Conservation (phyloP, 2,888 invertebrate genomes). For the Caenorhabditis sulstoni region DNA sequence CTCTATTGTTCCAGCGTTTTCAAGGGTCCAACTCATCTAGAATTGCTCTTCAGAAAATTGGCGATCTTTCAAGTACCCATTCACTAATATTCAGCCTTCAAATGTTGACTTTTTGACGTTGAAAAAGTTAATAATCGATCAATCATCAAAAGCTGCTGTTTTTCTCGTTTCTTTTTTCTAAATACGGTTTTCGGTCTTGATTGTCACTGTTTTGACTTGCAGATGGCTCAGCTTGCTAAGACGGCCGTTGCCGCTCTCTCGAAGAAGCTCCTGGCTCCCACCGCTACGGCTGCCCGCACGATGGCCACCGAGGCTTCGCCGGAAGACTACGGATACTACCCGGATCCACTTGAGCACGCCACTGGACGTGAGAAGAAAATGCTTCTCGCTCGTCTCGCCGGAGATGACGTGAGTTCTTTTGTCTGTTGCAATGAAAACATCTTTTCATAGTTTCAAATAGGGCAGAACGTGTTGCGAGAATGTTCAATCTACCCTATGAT, state of each 20-base stretch:
- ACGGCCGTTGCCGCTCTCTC: conserved; percentile 67
- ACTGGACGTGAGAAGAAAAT: conserved; percentile 94
- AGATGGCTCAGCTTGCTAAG: conserved; percentile 73
- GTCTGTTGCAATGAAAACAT: background rate
- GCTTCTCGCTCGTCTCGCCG: conserved; percentile 89
- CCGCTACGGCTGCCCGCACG: conserved; percentile 61
- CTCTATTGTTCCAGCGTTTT: conserved; percentile 29
- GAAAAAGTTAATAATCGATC: conserved; percentile 1
- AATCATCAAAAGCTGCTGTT: background rate
- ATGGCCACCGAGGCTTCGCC: conserved; percentile 78
- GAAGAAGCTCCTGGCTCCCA: conserved; percentile 63
- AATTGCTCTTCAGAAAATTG: background rate
- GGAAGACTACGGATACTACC: conserved; percentile 81
- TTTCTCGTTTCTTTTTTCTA: no score
- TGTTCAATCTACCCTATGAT: conserved; percentile 21
- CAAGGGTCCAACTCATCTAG: conserved; percentile 9
- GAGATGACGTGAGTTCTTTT: conserved; percentile 86
- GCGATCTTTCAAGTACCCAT: conserved; percentile 13
- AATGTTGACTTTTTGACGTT: background rate
- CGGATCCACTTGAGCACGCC: conserved; percentile 92
- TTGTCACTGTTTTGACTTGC: background rate
- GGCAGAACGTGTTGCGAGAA: background rate
- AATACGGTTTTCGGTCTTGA: no score
- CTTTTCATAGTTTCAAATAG: background rate
- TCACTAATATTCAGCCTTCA: background rate